Evolutionary conservation across 2,113 vertebrate species (phyloP), one percentile per base, ranked within the genome.

Genomic region (Deroptyus accipitrinus): DNA sequence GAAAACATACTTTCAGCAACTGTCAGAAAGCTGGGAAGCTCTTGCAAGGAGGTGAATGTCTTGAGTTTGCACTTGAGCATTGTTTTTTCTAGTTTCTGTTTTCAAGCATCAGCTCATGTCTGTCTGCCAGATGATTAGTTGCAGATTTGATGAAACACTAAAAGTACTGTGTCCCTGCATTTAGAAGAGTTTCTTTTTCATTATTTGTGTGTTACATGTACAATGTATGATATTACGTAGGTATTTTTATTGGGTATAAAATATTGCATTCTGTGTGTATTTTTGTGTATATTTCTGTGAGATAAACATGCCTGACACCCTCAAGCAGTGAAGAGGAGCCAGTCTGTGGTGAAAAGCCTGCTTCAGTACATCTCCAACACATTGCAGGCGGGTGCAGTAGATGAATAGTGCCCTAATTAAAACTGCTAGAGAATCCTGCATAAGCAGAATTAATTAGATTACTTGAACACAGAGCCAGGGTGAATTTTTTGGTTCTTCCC

Each of bases 1-100:
- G 80, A 93, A 95, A 93, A 95, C 93, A 93, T 63, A 90, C 68
- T 90, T 96, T 68, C 37, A 93, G 82, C 88, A 88, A 89, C 64
- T 88, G 86, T 82, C 79, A 86, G 83, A 72, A 79, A 92, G 37
- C 87, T 64, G 77, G 79, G 78, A 81, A 93, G 83, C 74, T 81
- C 92, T 91, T 83, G 90, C 3, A 4, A 64, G 39, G 81, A 94
- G 83, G 84, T 92, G 89, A 82, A 96, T 79, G 77, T 83, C 87
- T 86, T 54, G 70, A 86, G 83, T 92, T 93, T 96, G 79, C 42
- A 41, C 48, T 94, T 3, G 7, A 68, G 57, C 84, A 80, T 30
- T 95, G 89, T 72, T 90, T 90, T 88, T 95, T 88, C 78, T 75
- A 19, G 68, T 61, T 82, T 54, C 42, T 88, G 25, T 91, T 90